Evolutionary conservation across 2,888 invertebrate genomes (phyloP).

Genomic region (Ephialtes manifestator): DNA sequence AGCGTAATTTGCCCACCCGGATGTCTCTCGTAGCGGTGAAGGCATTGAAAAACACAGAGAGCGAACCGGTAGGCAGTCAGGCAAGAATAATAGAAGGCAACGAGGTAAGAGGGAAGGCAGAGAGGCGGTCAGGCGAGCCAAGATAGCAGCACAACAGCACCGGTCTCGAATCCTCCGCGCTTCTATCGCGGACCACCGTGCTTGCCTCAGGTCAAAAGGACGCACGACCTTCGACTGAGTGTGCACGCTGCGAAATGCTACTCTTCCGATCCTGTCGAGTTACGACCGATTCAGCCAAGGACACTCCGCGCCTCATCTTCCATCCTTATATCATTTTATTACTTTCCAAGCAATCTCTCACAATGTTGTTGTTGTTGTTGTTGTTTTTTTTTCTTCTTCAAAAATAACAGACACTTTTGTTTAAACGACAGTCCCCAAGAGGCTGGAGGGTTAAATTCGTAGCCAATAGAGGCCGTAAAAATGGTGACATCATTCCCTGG

Average conservation of each 20-base stretch:
- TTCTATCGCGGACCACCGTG: constrained; percentile 67
- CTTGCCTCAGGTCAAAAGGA: constrained; percentile 68
- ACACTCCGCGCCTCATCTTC: constrained; percentile 56
- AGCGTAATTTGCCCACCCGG: constrained; percentile 32
- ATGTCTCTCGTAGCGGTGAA: background rate
- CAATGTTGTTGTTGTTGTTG: too few species aligned
- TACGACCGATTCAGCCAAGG: constrained; percentile 52
- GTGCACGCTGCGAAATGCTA: constrained; percentile 49
- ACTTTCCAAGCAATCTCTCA: background rate
- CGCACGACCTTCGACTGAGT: constrained; percentile 63
- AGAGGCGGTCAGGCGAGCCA: constrained; percentile 48
- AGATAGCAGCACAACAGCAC: constrained; percentile 11
- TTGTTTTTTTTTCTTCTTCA: background rate
- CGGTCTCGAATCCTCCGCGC: constrained; percentile 2
- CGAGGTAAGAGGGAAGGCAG: constrained; percentile 58
- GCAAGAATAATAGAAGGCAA: constrained; percentile 60
- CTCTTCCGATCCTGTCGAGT: constrained; percentile 42
- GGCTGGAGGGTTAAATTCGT: constrained; percentile 21
- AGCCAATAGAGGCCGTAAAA: constrained; percentile 51
- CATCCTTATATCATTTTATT: constrained; percentile 12
- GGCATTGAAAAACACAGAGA: background rate
- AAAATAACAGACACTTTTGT: constrained; percentile 25
- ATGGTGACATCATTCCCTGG: constrained; percentile 41
- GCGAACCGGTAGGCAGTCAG: constrained; percentile 43
- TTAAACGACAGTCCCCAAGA: background rate